Evolutionary conservation across 2,888 invertebrate species (phyloP).

Genomic region (Epinotia brunnichana): DNA sequence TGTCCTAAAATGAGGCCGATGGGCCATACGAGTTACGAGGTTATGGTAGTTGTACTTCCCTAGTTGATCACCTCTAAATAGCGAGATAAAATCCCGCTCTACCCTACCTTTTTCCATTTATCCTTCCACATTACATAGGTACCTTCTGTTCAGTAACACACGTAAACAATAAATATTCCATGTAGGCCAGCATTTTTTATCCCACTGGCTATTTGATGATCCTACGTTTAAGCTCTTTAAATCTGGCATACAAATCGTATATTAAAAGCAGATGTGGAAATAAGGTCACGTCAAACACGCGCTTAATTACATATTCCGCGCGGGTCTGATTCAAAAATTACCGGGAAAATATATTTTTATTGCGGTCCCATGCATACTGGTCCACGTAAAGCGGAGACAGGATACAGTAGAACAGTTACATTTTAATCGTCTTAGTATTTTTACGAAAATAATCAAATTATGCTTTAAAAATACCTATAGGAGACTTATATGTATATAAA

Average conservation of each 20-base stretch:
- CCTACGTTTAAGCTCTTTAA: constrained; percentile 2
- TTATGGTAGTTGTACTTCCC: no score
- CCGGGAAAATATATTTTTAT: constrained; percentile 36
- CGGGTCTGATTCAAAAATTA: constrained; percentile 31
- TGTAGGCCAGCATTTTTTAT: background rate
- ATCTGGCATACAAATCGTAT: constrained; percentile 28
- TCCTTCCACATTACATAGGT: no score
- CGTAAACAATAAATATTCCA: background rate
- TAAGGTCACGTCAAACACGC: constrained; percentile 28
- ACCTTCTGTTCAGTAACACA: no score
- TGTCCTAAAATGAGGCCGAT: no score
- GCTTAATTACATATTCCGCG: constrained; percentile 32
- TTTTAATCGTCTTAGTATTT: no score
- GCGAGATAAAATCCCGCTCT: no score
- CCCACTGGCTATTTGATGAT: background rate
- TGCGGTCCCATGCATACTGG: constrained; percentile 21
- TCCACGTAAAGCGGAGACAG: background rate
- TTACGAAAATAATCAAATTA: no score
- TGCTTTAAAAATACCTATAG: no score
- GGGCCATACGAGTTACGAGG: no score
- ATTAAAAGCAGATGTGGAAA: constrained; percentile 28
- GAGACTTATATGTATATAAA: no score
- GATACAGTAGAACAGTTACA: constrained; percentile 15
- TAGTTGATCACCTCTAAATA: no score
- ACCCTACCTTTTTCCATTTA: no score